A percentile compares a stretch with the other conserved stretches of the same genome.
These are phyloP conservation scores for Sinonovacula constricta DNA, from an alignment of 1,140 invertebrate genomes.

Conservation along the genomic window DNA sequence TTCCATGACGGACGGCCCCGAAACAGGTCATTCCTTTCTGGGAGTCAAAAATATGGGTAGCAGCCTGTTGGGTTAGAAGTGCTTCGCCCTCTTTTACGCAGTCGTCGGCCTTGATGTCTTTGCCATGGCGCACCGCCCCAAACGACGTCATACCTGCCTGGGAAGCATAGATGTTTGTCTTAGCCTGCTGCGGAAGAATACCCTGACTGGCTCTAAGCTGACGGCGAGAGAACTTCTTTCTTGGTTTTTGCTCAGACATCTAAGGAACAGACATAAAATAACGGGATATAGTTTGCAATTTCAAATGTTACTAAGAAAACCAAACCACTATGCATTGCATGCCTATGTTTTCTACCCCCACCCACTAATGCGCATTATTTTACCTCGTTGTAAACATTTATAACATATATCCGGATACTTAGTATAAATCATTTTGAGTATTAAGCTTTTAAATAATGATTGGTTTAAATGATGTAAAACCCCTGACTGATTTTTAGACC, in stretches of 20 bases:
- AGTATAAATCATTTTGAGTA: too few relatives aligned
- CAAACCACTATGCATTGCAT: too few relatives aligned
- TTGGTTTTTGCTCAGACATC: conserved; percentile 20
- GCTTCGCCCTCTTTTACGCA: conserved; percentile 12
- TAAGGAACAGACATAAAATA: too few relatives aligned
- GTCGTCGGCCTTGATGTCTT: conserved; percentile 37
- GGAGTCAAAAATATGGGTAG: conserved; percentile 39
- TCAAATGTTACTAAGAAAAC: too few relatives aligned
- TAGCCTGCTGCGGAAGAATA: conserved; percentile 93
- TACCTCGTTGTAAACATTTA: too few relatives aligned
- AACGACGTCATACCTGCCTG: conserved; percentile 81
- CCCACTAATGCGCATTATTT: too few relatives aligned
- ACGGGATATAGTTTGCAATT: too few relatives aligned
- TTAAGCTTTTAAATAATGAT: too few relatives aligned
- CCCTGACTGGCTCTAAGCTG: conserved; percentile 82
- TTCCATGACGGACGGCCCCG: conserved; percentile 87
- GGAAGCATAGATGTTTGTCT: conserved; percentile 88
- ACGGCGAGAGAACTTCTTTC: conserved; percentile 17
- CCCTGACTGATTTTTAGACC: too few relatives aligned
- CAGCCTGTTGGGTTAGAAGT: conserved; percentile 28
- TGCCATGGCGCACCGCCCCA: conserved; percentile 86
- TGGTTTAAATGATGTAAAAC: too few relatives aligned
- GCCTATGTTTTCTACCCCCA: too few relatives aligned
- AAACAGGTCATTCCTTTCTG: conserved; percentile 68
- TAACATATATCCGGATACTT: too few relatives aligned